Base-by-base conservation (phyloP, 2,888 invertebrate species). In the Drosophila acutilabella region DNA sequence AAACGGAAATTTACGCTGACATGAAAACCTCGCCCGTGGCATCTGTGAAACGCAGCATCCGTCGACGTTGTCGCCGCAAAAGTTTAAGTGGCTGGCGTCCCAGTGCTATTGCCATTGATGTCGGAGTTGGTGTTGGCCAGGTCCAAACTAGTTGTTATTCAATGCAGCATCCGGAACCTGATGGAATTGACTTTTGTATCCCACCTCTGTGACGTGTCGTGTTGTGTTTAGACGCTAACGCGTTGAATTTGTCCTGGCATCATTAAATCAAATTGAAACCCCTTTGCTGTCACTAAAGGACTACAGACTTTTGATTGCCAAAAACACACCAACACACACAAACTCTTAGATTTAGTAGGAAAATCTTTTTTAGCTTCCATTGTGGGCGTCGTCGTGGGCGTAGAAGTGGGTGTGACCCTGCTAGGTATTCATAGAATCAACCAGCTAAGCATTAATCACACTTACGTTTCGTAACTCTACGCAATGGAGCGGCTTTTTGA, bases 191-290 rank as follows among this genome's bases (percentile, higher is more conserved):
- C 83, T 86, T 87, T 81, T 81, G 78, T 74, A 72, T 69, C 64
- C 72, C 64, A 64, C 61, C 66, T 62, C 50, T 54, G 68, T 76
- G 69, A 30, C 50, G 52, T 68, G 64, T 44, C 53, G 54, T 61
- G 69, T 73, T 58, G 47, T 58, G 57, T 67, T 68, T 68, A 64
- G 67, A 58, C 57, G 72, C 68, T 76, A 72, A 76, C 75, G 86
- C 86, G 74, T 84, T 80, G 80, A 85, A 85, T 82, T 87, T 85
- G 85, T 84, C 79, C 88, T 75, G 75, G 78, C 88, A 77, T 80
- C 85, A 85, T 85, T 87, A 85, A 85, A 87, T 85, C 85, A 88
- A 85, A 85, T 84, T 87, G 84, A 84, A 87, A 87, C 88, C 85
- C 83, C 83, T 86, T 83, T 81, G 73, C 65, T 57, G 59, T 42